These are phyloP conservation scores for Labroides dimidiatus DNA, from an alignment of 2,797 vertebrate genomes.

Conservation along the genomic window DNA sequence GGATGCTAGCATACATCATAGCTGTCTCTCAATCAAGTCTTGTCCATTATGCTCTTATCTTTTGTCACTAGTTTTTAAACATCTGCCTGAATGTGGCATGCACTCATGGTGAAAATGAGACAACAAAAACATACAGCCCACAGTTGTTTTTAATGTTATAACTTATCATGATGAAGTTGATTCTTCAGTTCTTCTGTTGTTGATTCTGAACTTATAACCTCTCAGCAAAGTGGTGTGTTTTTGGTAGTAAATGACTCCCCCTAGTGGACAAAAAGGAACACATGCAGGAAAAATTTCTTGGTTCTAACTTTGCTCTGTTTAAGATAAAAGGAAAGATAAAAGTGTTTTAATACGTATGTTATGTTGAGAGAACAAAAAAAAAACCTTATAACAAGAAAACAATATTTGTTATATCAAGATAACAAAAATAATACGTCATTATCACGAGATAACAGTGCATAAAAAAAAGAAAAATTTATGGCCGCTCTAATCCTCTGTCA, in stretches of 20 bases:
- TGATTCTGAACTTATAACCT: background rate
- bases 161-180: background rate
- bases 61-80: background rate
- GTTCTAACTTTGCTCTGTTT: background rate
- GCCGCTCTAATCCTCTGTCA: too few relatives aligned
- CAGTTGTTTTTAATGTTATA: background rate
- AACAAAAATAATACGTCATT: too few relatives aligned
- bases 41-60: background rate
- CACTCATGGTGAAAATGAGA: background rate
- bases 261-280: slow-evolving; percentile 40
- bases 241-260: slow-evolving; percentile 12
- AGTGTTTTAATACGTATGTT: too few relatives aligned
- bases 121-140: background rate
- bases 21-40: slow-evolving; percentile 8
- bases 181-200: background rate
- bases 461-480: too few relatives aligned
- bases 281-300: background rate
- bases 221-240: background rate
- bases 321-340: background rate
- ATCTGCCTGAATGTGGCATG: background rate
- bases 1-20: background rate
- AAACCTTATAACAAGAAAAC: too few relatives aligned
- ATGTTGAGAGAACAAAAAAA: too few relatives aligned
- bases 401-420: too few relatives aligned
- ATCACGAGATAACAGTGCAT: too few relatives aligned